These are phyloP conservation scores for Mus minutoides DNA, from an alignment of 2,797 vertebrate genomes.

Conservation along the genomic window DNA sequence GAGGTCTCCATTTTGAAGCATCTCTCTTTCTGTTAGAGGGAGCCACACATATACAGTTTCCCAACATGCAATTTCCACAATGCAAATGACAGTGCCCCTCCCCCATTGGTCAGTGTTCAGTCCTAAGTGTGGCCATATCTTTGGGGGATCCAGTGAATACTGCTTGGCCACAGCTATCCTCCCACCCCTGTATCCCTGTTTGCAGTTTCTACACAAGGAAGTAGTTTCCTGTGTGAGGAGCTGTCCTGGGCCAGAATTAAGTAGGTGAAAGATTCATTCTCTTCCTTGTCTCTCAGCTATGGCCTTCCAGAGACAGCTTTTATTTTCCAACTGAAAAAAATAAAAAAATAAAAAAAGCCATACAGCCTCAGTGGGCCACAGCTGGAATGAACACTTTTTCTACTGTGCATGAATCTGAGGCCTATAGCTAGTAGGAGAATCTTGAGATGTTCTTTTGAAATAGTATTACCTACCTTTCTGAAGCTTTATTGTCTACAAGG, in stretches of 20 bases:
- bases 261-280: background rate
- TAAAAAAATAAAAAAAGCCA: background rate
- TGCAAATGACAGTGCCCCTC: background rate
- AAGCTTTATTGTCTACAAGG: background rate
- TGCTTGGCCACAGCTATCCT: background rate
- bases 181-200: background rate
- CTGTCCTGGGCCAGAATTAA: background rate
- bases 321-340: background rate
- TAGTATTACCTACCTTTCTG: background rate
- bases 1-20: no score
- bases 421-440: background rate
- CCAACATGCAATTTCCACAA: background rate
- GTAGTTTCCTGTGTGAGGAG: background rate
- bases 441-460: background rate
- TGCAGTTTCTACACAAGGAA: background rate
- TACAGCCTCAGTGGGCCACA: background rate
- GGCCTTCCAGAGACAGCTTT: background rate
- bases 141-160: background rate
- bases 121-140: background rate
- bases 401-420: background rate
- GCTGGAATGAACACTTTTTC: background rate
- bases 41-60: background rate
- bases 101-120: background rate
- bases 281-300: background rate
- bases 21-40: background rate